Percentiles rank a stretch among this genome's conserved stretches.
Evolutionary conservation across 2,113 vertebrate genomes (phyloP).

Genomic region (Alces alces): DNA sequence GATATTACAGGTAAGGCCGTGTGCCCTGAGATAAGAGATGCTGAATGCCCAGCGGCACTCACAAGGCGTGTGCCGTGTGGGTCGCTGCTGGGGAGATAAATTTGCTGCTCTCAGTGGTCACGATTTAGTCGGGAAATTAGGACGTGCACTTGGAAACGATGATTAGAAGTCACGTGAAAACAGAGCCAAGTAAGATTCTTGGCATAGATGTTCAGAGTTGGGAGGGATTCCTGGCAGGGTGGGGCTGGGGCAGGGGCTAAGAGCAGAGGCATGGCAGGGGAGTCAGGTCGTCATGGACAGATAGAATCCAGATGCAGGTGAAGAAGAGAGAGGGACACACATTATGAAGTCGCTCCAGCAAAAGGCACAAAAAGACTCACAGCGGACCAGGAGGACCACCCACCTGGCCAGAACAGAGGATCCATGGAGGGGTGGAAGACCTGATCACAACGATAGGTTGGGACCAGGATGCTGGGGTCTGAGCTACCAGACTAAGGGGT

Average conservation of each 20-base stretch:
- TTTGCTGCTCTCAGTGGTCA: neutral
- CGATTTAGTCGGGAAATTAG: neutral
- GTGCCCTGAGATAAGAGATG: accelerated
- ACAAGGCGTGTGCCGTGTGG: accelerated
- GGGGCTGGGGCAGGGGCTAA: neutral
- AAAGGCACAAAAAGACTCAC: accelerated
- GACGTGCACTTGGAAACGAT: neutral
- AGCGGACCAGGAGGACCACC: neutral
- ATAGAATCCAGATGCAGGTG: neutral
- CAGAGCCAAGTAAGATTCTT: neutral
- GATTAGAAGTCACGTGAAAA: neutral
- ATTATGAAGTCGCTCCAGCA: neutral
- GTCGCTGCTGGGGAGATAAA: neutral
- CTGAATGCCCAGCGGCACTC: neutral
- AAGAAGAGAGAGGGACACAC: accelerated
- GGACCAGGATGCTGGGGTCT: neutral
- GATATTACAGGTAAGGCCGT: conserved; percentile 95
- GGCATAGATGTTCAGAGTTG: neutral
- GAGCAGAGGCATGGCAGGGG: neutral
- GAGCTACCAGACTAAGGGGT: neutral
- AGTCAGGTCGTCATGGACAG: accelerated
- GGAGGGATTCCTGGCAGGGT: neutral
- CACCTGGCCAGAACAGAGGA: neutral
- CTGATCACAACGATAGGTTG: neutral
- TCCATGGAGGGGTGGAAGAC: neutral